A percentile compares a stretch with the other conserved stretches of the same genome.
These are phyloP conservation scores for Orbicella faveolata DNA, from an alignment of 64 coral and sea anemone genomes.

Conservation along the genomic window DNA sequence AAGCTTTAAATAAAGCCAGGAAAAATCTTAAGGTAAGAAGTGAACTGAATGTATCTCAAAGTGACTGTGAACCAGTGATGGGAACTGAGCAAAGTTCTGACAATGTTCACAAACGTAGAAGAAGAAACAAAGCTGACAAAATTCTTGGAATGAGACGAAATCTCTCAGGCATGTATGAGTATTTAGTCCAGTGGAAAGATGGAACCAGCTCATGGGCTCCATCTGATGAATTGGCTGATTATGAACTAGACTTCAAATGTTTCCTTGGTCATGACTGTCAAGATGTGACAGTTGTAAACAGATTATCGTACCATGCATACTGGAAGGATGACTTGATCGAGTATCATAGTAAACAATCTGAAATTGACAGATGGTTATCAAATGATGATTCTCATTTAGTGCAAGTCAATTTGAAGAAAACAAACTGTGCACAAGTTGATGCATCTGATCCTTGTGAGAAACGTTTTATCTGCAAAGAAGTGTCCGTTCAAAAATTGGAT, in stretches of 20 bases:
- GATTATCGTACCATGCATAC: slow-evolving; percentile 80
- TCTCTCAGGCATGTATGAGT: slow-evolving; percentile 69
- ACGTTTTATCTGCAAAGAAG: slow-evolving; percentile 84
- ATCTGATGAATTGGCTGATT: slow-evolving; percentile 75
- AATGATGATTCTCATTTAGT: slow-evolving; percentile 8
- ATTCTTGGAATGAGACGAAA: slow-evolving; percentile 83
- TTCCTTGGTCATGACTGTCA: slow-evolving; percentile 84
- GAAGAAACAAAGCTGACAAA: slow-evolving; percentile 80
- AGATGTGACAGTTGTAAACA: slow-evolving; percentile 66
- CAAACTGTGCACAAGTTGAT: slow-evolving; percentile 15
- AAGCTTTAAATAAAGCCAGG: slow-evolving; percentile 70
- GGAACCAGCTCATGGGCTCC: slow-evolving; percentile 90
- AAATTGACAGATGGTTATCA: slow-evolving; percentile 16
- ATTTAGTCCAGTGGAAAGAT: slow-evolving; percentile 96
- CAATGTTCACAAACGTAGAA: slow-evolving; percentile 49
- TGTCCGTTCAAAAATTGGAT: slow-evolving; percentile 65
- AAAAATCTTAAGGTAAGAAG: slow-evolving; percentile 57
- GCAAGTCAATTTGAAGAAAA: not conserved
- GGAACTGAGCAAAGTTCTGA: slow-evolving; percentile 46
- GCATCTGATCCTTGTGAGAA: slow-evolving; percentile 29
- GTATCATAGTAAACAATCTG: slow-evolving; percentile 22
- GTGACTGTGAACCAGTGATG: not conserved
- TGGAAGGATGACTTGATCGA: slow-evolving; percentile 63
- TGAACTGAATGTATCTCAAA: slow-evolving; percentile 26
- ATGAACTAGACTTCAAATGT: slow-evolving; percentile 74